Conservation (phyloP, 2,888 invertebrate species). For the Heteromyza rotundicornis region DNA sequence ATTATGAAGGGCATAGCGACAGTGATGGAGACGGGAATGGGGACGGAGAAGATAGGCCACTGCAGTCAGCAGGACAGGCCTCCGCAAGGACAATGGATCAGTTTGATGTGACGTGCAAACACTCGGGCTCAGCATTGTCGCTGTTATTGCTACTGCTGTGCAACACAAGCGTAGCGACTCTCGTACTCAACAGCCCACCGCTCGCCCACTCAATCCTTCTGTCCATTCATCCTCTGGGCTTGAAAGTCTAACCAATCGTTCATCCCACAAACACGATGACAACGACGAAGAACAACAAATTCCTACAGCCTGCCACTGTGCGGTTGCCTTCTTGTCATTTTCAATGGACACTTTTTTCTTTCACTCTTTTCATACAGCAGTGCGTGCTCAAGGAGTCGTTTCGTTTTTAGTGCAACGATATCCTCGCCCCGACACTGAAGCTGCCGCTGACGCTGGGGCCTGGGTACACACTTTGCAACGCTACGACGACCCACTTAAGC, state of each 20-base stretch:
- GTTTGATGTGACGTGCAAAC: too few relatives aligned
- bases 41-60: too few relatives aligned
- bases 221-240: background rate
- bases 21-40: too few relatives aligned
- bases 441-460: too few relatives aligned
- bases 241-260: background rate
- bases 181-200: background rate
- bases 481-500: background rate
- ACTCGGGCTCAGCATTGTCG: background rate
- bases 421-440: too few relatives aligned
- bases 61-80: too few relatives aligned
- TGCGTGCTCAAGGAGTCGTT: slow-evolving; percentile 33
- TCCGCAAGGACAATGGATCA: too few relatives aligned
- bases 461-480: background rate
- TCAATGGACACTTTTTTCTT: background rate
- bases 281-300: background rate
- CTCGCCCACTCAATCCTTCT: background rate
- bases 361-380: background rate
- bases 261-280: background rate
- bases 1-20: background rate
- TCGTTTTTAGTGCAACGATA: slow-evolving; percentile 22
- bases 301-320: background rate
- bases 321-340: background rate
- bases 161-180: background rate
- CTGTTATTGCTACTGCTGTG: background rate